Evolutionary conservation across 2,113 vertebrate species (phyloP), one percentile per base, ranked within the genome.

Genomic region (Festucalex cinctus): DNA sequence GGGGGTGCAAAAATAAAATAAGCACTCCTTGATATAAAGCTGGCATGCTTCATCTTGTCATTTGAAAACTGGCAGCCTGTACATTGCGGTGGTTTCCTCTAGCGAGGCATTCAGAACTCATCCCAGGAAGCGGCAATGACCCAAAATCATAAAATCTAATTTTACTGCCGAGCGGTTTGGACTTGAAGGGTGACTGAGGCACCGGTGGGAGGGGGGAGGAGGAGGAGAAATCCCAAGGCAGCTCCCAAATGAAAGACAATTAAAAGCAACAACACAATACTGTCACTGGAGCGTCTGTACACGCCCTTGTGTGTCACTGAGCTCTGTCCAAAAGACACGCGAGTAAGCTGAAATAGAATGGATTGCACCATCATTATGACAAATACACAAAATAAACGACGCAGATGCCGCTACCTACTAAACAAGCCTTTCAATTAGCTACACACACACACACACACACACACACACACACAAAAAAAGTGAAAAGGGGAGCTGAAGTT

Each of bases 371-470:
- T 6, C 24, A 26, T 54, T 54, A 14, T 26, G 22, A 54, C 51
- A 26, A 4, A 54, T 5, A 26, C 24, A 26, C 44, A 54, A 14
- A 54, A 60, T 37, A 59, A 67, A 82, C 17, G 36, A 75, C 53
- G 66, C 46, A 32, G 26, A 75, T 53, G 75, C 73, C 75, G 28
- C 73, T 78, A 74, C 71, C 63, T 79, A 65, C 19, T 62, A 68
- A 76, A 79, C 76, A 83, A 78, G 69, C 70, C 77, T 83, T 90
- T 86, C 78, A 87, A 83, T 90, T 88, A 86, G 71, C 66, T 20
- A 58, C 58, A 36, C 17, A 60, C n/a, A n/a, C n/a, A n/a, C n/a
- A n/a, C n/a, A n/a, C n/a, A n/a, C n/a, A n/a, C n/a, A n/a, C n/a
- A n/a, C n/a, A n/a, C n/a, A n/a, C 3, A 64, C 46, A 6, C 22